Conservation (phyloP, 2,888 invertebrate species). For the Suillia variegata region DNA sequence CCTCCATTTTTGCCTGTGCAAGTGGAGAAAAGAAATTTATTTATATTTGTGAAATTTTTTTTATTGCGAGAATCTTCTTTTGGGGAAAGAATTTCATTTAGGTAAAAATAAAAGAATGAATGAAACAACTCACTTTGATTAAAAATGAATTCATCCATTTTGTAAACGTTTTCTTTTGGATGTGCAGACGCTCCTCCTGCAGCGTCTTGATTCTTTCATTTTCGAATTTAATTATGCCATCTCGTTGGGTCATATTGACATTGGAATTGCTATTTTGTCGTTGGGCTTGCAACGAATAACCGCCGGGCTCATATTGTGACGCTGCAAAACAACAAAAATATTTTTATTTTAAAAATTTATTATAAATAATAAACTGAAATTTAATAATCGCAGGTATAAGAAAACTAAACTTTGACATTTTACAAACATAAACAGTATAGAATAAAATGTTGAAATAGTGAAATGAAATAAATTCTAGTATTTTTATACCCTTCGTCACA, state of each 20-base stretch:
- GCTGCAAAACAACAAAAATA: constrained; percentile 57
- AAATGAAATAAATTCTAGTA: no score
- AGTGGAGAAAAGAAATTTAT: background rate
- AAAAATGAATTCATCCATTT: constrained; percentile 99
- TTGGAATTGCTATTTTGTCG: constrained; percentile 65
- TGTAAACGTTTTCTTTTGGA: constrained; percentile 99
- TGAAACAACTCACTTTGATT: constrained; percentile 78
- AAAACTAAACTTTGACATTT: constrained; percentile 1
- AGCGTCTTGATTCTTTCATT: constrained; percentile 94
- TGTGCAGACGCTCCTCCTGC: constrained; percentile 96
- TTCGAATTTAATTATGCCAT: constrained; percentile 93
- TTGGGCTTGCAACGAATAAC: constrained; percentile 68
- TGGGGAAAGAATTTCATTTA: background rate
- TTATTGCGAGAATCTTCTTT: background rate
- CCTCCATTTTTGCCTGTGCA: constrained; percentile 92
- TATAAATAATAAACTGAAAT: background rate
- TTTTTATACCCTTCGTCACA: no score
- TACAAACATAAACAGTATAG: no score
- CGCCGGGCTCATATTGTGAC: constrained; percentile 72
- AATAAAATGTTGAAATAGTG: no score
- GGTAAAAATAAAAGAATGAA: constrained; percentile 2
- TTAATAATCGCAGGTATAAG: background rate
- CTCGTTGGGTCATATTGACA: constrained; percentile 85
- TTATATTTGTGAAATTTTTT: background rate
- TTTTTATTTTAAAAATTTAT: background rate